Conservation (phyloP, 2,888 invertebrate genomes). For the Eristalis arbustorum region DNA sequence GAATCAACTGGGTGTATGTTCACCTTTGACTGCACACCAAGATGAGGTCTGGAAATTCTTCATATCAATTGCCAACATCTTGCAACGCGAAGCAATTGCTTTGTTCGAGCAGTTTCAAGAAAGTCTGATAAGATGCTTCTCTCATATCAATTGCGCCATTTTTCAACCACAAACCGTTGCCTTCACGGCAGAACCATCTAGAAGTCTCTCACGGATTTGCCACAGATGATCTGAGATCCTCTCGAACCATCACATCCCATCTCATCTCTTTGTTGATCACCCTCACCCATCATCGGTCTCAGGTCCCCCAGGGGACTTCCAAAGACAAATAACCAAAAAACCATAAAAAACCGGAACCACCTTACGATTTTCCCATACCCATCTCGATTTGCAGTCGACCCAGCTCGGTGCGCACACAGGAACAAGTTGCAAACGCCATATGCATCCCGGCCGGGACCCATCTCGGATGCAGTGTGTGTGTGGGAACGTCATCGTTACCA, state of each 20-base stretch:
- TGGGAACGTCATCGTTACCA: slow-evolving; percentile 49
- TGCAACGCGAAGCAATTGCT: no score
- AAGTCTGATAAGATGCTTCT: no score
- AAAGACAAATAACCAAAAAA: neutral
- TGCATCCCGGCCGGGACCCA: slow-evolving; percentile 16
- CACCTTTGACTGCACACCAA: no score
- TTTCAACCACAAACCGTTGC: neutral
- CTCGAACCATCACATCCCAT: neutral
- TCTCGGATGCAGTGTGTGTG: slow-evolving; percentile 19
- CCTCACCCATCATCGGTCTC: neutral
- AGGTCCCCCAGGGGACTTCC: neutral
- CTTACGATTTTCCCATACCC: slow-evolving; percentile 66
- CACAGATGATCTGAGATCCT: neutral
- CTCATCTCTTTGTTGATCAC: neutral
- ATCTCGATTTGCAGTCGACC: slow-evolving; percentile 29
- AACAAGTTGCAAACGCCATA: slow-evolving; percentile 64
- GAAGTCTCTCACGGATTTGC: neutral
- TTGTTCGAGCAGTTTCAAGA: no score
- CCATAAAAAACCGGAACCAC: slow-evolving; percentile 60
- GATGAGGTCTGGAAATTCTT: no score
- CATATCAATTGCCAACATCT: no score
- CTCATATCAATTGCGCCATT: neutral
- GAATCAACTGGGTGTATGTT: no score
- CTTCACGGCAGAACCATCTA: neutral
- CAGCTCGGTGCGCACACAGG: neutral